Evolutionary conservation across 2,797 vertebrate genomes (phyloP), one percentile per base, ranked within the genome.

Genomic region (Gouania willdenowi): DNA sequence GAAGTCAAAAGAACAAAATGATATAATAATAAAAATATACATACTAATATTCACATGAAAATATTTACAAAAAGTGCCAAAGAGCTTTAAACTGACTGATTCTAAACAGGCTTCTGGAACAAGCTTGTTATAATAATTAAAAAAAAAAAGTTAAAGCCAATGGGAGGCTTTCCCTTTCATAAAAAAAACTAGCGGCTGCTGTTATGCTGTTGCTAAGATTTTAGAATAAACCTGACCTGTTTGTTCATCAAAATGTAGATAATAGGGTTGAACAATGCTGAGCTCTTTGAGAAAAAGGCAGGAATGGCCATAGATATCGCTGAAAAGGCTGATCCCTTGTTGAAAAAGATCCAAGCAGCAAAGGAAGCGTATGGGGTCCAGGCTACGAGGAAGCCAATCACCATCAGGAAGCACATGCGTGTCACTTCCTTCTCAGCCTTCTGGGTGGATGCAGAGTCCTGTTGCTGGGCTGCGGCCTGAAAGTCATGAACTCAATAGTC

Each of bases 341-440:
- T 91, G 39, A 91, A 62, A 48, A 93, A 91, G 59, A 92, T 90
- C 71, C 88, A 91, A 32, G 82, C 88, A 20, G 92, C 86, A 29
- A 92, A 75, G 2, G 72, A 75, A 0, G 91, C 91, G 4, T 89
- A 93, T 37, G 93, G 92, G 1, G 71, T 54, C 39, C 91, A 92
- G 23, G 92, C 92, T 13, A 89, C n/a, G 49, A 92, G 66, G 65
- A 92, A 93, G 36, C 91, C 91, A 0, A 85, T 17, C 4, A 92
- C 88, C 91, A 92, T 92, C 48, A 91, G 7, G 8, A 8, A 8
- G 92, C 43, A 92, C 90, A 91, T 92, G 12, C 80, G 86, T 3
- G 91, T 92, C 43, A 93, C 91, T 71, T 94, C 90, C 44, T 54
- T 81, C 79, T 93, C 90, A 0, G 90, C 91, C 57, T 92, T 93